Base-by-base conservation (phyloP, 2,888 invertebrate species). In the Heliconius cydno region DNA sequence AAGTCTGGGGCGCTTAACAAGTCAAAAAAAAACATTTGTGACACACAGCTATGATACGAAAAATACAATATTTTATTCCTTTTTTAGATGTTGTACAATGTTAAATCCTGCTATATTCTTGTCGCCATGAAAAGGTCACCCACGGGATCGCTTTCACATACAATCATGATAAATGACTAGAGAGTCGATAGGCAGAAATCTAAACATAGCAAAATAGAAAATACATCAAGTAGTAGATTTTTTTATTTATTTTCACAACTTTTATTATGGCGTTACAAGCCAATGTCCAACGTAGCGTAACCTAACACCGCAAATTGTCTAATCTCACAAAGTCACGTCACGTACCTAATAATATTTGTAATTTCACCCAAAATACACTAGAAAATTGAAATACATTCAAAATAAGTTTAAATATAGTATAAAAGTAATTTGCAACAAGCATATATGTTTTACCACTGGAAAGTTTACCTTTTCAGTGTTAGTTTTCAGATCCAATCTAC, bases 401-500 rank as follows among this genome's bases (percentile, higher is more conserved):
- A 74, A 63, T 41, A 25, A 74, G 22, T 1, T 52, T 52, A 52
- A 22, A 22, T 22, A 22, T 22, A 52, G 19, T 52, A 2, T 9
- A 52, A 52, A 52, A 52, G 52, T 15, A 73, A 60, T 60, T 57
- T 41, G 22, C 7, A 65, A 5, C 65, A 46, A 65, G 28, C 13
- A 6, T 46, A 75, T 41, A 75, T 46, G 46, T 66, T 75, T 41
- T 28, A 75, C 41, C 66, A 22, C 46, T 46, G 25, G 10, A 66
- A 75, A 75, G 63, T 46, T 66, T 46, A 15, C 65, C 30, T 66
- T 75, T 75, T 65, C 75, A 75, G 41, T 19, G 10, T 3, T 13
- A 75, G 75, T 65, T 63, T 63, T 75, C 63, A 75, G 65, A 66
- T 75, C 75, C 65, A 75, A 75, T 46, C 66, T n/a, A 46, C 65